Evolutionary conservation across 92 coral and sea anemone species (phyloP), one percentile per base, ranked within the genome.

Genomic region (Porites lobata): DNA sequence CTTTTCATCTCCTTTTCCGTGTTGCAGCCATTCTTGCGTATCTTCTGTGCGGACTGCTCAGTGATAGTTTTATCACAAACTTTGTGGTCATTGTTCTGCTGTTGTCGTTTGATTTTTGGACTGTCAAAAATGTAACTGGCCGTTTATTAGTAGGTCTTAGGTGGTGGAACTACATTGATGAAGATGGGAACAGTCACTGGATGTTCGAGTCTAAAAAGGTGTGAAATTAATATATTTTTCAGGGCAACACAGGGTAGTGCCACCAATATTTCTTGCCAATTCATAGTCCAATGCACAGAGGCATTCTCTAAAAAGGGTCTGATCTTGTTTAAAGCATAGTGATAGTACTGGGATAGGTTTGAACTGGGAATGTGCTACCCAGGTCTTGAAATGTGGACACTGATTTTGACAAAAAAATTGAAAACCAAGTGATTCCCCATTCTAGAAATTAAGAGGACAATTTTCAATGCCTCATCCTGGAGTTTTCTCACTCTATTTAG

Each of bases 121-220:
- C 98, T 0, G 99, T 98, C 64, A 98, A 98, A 63, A 98, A 98
- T 85, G 96, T 98, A 52, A 94, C 96, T 92, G 99, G 99, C 12
- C 95, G 99, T 18, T 75, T 98, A 22, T 52, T 98, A 91, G 99
- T 98, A 8, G 99, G 99, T 1, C 90, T 98, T 53, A 90, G 99
- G 65, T 98, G 99, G 99, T 98, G 99, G 99, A 98, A 98, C 83
- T 95, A 96, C 82, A 98, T 98, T 59, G 99, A 98, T 56, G 99
- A 98, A 69, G 99, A 98, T 92, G 99, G 99, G 19, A 96, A 92
- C 88, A 98, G 99, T 58, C 98, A 98, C 82, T 98, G 99, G 99
- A 92, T 98, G n/a, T 98, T 98, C 89, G 99, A 98, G 85, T 95
- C 99, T 17, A 94, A 85, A 92, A 98, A 98, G 96, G 99, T 98